These are phyloP conservation scores for Vesta saturnalis DNA, from an alignment of 2,888 invertebrate species.

Conservation along the genomic window DNA sequence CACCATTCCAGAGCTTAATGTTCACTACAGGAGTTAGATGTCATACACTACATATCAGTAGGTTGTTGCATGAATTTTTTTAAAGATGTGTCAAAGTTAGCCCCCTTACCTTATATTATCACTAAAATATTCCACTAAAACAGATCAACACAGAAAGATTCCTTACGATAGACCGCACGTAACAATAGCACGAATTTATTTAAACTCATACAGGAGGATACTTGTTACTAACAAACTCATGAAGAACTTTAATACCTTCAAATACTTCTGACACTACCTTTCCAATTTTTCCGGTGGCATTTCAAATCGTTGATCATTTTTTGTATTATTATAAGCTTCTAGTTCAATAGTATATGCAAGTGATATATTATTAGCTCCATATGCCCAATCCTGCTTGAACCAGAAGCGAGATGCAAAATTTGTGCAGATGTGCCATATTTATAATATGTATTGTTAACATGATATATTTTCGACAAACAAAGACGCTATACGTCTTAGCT, in stretches of 20 bases:
- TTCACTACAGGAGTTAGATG: too few species aligned
- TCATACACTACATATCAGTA: too few species aligned
- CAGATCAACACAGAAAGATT: too few species aligned
- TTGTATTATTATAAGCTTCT: slow-evolving; percentile 69
- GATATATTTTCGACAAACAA: slow-evolving; percentile 61
- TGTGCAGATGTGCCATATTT: slow-evolving; percentile 62
- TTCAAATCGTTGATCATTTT: slow-evolving; percentile 66
- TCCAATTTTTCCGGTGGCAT: slow-evolving; percentile 66
- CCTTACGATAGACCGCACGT: too few species aligned
- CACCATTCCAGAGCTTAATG: too few species aligned
- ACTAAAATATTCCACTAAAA: too few species aligned
- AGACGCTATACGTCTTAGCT: slow-evolving; percentile 62
- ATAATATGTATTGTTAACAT: slow-evolving; percentile 60
- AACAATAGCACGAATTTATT: too few species aligned
- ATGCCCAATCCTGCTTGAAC: slow-evolving; percentile 76
- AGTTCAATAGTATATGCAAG: slow-evolving; percentile 74
- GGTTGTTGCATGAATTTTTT: too few species aligned
- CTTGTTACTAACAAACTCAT: slow-evolving; percentile 55
- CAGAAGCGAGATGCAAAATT: slow-evolving; percentile 67
- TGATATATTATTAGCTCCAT: slow-evolving; percentile 65
- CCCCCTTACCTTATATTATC: too few species aligned
- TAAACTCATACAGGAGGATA: too few species aligned
- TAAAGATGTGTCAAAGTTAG: too few species aligned
- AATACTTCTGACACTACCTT: slow-evolving; percentile 68
- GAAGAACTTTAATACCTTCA: slow-evolving; percentile 66